Conservation (phyloP, 1,140 invertebrate genomes). For the Polypedilum vanderplanki region DNA sequence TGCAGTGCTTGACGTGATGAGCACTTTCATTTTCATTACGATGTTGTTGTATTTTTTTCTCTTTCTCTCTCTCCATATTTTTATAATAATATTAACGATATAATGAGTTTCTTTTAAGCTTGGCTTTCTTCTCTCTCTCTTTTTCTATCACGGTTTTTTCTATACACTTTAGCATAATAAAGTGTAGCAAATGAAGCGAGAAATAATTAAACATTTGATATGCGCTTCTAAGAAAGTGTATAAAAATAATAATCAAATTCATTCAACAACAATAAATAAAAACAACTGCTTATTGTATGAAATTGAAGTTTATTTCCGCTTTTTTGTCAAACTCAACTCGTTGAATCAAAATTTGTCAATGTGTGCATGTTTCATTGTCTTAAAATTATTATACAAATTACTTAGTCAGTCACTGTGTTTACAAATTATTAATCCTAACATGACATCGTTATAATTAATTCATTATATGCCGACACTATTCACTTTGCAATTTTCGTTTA, state of each 20-base stretch:
- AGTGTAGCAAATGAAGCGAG: background rate
- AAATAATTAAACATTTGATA: background rate
- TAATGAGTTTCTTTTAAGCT: background rate
- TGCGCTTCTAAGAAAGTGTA: slow-evolving; percentile 5
- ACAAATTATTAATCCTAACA: background rate
- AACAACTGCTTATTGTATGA: background rate
- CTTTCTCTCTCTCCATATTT: background rate
- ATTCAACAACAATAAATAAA: background rate
- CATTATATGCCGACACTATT: background rate
- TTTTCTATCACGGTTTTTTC: background rate
- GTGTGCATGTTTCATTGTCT: too few species aligned
- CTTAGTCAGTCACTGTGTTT: too few species aligned
- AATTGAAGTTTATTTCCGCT: slow-evolving; percentile 11
- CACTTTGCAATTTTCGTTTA: too few species aligned
- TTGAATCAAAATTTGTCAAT: too few species aligned
- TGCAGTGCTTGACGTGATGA: background rate
- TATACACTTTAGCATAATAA: background rate
- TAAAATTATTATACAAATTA: too few species aligned
- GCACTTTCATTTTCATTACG: background rate
- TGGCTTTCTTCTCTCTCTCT: background rate
- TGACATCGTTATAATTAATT: slow-evolving; percentile 5
- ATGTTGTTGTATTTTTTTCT: too few species aligned
- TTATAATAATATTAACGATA: background rate
- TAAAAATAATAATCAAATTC: slow-evolving; percentile 16
- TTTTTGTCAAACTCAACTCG: background rate